These are phyloP conservation scores for Dendrolimus punctatus DNA, from an alignment of 1,140 invertebrate genomes.

Conservation along the genomic window DNA sequence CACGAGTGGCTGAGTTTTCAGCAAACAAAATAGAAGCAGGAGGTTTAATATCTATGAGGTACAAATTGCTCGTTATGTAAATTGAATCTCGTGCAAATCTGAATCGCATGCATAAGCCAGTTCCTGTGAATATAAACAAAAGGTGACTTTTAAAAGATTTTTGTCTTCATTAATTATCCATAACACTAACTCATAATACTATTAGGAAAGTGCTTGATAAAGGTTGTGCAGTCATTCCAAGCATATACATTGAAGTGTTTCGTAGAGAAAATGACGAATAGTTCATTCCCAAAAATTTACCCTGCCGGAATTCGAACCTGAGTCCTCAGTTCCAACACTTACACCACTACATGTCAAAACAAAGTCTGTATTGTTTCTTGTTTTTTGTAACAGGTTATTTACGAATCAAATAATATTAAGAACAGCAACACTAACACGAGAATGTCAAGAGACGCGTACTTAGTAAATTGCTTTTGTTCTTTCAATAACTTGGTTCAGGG, in stretches of 20 bases:
- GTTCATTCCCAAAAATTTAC: not conserved
- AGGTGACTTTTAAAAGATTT: conserved; percentile 41
- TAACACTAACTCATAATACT: conserved; percentile 4
- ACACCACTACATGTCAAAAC: too few relatives aligned
- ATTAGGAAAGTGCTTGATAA: too few relatives aligned
- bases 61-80: conserved; percentile 68
- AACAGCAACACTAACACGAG: too few relatives aligned
- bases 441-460: too few relatives aligned
- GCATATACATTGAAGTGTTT: not conserved
- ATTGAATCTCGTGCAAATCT: conserved; percentile 66
- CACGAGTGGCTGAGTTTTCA: conserved; percentile 13
- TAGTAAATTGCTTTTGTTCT: too few relatives aligned
- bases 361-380: too few relatives aligned
- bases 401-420: too few relatives aligned
- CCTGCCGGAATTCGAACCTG: too few relatives aligned
- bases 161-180: conserved; percentile 31
- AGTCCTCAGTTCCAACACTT: too few relatives aligned
- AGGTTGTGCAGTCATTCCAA: too few relatives aligned
- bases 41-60: conserved; percentile 63
- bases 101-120: conserved; percentile 63
- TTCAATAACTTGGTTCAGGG: too few relatives aligned
- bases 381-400: too few relatives aligned
- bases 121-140: conserved; percentile 54
- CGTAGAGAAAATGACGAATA: conserved; percentile 11
- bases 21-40: conserved; percentile 37